Conservation (phyloP, 2,113 vertebrate species). For the Megatriorchis doriae region DNA sequence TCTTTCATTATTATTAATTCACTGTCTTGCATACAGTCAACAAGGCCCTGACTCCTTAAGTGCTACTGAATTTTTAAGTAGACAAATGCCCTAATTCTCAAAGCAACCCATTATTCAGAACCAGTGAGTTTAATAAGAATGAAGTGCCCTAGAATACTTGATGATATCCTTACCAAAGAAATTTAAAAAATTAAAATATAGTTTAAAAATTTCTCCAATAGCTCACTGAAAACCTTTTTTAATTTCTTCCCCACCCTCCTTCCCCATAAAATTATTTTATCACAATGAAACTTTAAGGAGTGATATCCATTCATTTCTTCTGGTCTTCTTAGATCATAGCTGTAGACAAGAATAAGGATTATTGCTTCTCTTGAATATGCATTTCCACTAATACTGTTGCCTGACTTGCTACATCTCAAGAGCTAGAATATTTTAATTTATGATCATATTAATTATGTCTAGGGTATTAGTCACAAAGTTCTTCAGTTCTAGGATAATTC, state of each 20-base stretch:
- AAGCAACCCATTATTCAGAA: not conserved
- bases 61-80: not conserved
- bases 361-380: not conserved
- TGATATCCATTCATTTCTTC: not conserved
- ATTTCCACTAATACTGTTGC: not conserved
- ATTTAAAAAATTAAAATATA: not conserved
- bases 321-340: not conserved
- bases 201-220: not conserved
- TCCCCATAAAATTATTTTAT: not conserved
- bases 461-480: not conserved
- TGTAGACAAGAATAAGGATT: not conserved
- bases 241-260: not conserved
- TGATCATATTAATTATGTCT: not conserved
- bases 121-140: not conserved
- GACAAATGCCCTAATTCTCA: not conserved
- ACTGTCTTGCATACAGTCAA: not conserved
- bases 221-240: not conserved
- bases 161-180: not conserved
- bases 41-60: not conserved
- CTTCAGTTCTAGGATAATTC: not conserved
- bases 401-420: not conserved
- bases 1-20: not conserved
- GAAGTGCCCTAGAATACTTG: not conserved
- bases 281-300: not conserved
- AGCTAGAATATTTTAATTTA: not conserved